Evolutionary conservation across 2,113 vertebrate genomes (phyloP).

Genomic region (Odocoileus hemionus): DNA sequence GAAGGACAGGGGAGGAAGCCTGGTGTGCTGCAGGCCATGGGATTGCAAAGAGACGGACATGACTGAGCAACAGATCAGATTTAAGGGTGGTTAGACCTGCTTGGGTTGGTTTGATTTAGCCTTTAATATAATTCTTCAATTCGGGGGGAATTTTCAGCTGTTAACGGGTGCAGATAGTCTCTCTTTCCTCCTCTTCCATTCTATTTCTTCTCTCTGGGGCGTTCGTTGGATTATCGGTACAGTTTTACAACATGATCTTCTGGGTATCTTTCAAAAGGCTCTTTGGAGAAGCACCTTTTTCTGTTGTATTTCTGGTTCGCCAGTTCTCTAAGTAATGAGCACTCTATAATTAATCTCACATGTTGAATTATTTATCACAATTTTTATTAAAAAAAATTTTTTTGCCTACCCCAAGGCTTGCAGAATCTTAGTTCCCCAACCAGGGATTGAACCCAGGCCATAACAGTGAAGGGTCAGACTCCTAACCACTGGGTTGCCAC

Average conservation of each 20-base stretch:
- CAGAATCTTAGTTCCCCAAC: background rate
- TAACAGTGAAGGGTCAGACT: fast-evolving
- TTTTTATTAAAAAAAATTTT: background rate
- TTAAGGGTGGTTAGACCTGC: too few species aligned
- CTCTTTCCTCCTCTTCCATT: background rate
- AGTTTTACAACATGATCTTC: background rate
- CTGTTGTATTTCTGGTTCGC: background rate
- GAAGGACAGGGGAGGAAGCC: background rate
- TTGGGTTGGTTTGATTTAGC: background rate
- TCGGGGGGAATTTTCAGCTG: fast-evolving
- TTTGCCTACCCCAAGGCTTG: background rate
- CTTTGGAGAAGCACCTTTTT: background rate
- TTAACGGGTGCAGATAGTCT: fast-evolving
- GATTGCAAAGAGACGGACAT: too few species aligned
- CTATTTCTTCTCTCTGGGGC: background rate
- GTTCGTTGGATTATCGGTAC: fast-evolving
- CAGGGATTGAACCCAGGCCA: fast-evolving
- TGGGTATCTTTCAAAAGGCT: background rate
- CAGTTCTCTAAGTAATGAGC: background rate
- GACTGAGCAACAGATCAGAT: too few species aligned
- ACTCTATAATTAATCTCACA: background rate
- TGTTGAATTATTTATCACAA: background rate
- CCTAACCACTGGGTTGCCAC: background rate
- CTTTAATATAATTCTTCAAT: background rate
- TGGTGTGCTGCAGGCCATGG: background rate